phyloP scores from a whole-genome alignment of 2,797 vertebrate species.

The Diplodus puntazzo region DNA sequence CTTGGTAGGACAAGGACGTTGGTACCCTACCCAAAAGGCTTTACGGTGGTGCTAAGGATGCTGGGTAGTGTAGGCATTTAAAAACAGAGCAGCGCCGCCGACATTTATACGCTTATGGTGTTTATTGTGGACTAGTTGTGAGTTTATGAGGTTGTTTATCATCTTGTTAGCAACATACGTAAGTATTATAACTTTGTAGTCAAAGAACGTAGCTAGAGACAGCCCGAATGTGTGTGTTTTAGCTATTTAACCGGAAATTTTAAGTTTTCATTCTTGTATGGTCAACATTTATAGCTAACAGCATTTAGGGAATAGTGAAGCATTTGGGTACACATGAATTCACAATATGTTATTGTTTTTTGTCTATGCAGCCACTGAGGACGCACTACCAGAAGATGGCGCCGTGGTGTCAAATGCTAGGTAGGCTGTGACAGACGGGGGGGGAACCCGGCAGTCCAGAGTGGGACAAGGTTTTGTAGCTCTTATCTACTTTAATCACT shows the following conservation, averaged over 20 bases:
- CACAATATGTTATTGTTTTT: too few species aligned
- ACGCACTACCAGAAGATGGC: constrained; percentile 69
- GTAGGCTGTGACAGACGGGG: background rate
- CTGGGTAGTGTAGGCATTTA: constrained; percentile 73
- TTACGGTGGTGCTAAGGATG: constrained; percentile 45
- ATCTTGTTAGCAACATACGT: background rate
- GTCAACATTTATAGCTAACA: background rate
- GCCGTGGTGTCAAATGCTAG: background rate
- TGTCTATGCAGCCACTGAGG: background rate
- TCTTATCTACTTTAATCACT: background rate
- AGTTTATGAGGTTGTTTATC: background rate
- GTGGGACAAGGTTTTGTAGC: background rate
- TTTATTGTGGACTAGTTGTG: background rate
- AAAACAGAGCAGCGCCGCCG: too few species aligned
- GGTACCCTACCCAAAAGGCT: constrained; percentile 73
- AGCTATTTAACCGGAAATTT: background rate
- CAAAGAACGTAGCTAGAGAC: background rate
- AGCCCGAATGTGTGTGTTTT: background rate
- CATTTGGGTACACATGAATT: background rate
- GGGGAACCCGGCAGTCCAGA: background rate
- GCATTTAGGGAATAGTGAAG: background rate
- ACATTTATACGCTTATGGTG: too few species aligned
- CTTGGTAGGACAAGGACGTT: constrained; percentile 79
- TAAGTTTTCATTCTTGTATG: background rate
- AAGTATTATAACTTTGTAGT: too few species aligned